Evolutionary conservation across 2,888 invertebrate genomes (phyloP).

Genomic region (Thereva nobilitata): DNA sequence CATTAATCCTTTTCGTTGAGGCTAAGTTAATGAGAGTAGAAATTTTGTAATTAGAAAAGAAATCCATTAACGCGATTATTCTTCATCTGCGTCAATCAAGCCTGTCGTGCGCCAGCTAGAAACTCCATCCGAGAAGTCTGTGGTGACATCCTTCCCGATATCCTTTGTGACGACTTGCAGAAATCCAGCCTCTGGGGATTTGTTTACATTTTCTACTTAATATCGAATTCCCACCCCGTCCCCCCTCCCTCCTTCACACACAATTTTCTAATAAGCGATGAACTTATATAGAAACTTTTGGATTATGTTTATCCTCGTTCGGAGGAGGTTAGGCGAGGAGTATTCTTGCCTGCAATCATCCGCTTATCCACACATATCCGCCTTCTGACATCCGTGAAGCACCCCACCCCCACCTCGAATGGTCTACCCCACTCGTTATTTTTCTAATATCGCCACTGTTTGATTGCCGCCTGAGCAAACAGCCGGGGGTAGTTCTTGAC

Average conservation of each 20-base stretch:
- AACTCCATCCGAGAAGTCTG: no score
- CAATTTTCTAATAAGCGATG: constrained; percentile 16
- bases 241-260: background rate
- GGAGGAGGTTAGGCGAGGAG: constrained; percentile 9
- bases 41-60: constrained; percentile 16
- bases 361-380: constrained; percentile 3
- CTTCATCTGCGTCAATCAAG: constrained; percentile 30
- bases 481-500: constrained; percentile 21
- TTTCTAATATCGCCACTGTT: constrained; percentile 40
- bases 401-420: background rate
- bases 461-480: constrained; percentile 40
- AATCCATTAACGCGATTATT: constrained; percentile 13
- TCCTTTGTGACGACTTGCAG: no score
- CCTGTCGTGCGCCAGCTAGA: background rate
- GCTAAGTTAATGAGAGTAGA: no score
- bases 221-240: constrained; percentile 4
- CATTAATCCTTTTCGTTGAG: no score
- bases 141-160: no score
- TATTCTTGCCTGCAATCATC: constrained; percentile 28
- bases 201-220: constrained; percentile 16
- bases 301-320: constrained; percentile 18
- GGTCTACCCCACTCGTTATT: constrained; percentile 14
- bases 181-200: no score
- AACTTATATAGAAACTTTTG: constrained; percentile 24
- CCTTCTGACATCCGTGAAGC: background rate